Evolutionary conservation across 2,113 vertebrate species (phyloP).

Genomic region (Conger conger): DNA sequence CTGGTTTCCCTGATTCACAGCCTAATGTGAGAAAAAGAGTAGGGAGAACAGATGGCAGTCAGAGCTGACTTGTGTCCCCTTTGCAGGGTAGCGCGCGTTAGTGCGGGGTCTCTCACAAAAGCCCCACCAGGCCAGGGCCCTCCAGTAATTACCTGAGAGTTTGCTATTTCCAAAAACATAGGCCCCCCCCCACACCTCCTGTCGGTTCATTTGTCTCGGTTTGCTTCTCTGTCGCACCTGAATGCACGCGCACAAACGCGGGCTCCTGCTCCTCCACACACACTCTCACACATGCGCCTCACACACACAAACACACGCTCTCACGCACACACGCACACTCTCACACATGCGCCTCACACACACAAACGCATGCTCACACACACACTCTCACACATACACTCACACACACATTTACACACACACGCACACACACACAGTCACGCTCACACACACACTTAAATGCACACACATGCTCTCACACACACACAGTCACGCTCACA

Average conservation of each 20-base stretch:
- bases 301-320: constrained; percentile 4
- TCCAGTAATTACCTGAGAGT: constrained; percentile 72
- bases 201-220: constrained; percentile 57
- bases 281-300: constrained; percentile 49
- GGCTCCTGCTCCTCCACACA: background rate
- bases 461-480: background rate
- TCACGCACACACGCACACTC: constrained; percentile 13
- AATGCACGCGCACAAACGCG: background rate
- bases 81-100: constrained; percentile 72
- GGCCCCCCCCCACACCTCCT: constrained; percentile 31
- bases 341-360: constrained; percentile 49
- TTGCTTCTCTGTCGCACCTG: constrained; percentile 40
- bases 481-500: constrained; percentile 37
- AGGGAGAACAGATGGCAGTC: constrained; percentile 83
- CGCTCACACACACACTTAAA: background rate
- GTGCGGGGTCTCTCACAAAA: constrained; percentile 73
- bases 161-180: constrained; percentile 60
- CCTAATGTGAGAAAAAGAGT: constrained; percentile 73
- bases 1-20: constrained; percentile 42
- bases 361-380: background rate
- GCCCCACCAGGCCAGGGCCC: constrained; percentile 60
- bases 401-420: background rate
- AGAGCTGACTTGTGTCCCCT: constrained; percentile 82
- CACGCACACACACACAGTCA: constrained; percentile 3
- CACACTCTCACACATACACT: constrained; percentile 47